Percentiles rank a stretch among this genome's conserved stretches.
Evolutionary conservation across 2,888 invertebrate species (phyloP).

Genomic region (Oscheius myriophilus): DNA sequence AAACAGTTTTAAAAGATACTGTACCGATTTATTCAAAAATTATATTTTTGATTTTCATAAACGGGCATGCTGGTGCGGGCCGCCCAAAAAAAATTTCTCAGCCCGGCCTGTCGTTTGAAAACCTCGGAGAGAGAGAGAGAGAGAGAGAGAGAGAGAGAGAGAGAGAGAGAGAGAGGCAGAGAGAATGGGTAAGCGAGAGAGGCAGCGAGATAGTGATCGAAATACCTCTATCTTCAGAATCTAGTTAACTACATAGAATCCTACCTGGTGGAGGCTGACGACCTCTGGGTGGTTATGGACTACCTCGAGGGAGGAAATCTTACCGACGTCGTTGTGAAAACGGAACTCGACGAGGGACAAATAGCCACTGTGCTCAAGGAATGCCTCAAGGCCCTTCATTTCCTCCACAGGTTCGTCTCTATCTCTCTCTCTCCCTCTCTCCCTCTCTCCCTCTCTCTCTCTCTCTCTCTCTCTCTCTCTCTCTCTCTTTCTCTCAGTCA

Average conservation of each 20-base stretch:
- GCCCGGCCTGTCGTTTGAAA: too few relatives aligned
- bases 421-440: background rate
- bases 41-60: too few relatives aligned
- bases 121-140: conserved; percentile 77
- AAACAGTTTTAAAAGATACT: too few relatives aligned
- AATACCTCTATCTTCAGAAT: conserved; percentile 78
- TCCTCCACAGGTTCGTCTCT: conserved; percentile 78
- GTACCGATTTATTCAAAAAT: too few relatives aligned
- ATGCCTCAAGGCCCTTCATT: conserved; percentile 85
- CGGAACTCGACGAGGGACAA: conserved; percentile 91
- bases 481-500: background rate
- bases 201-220: background rate
- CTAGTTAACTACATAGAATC: conserved; percentile 90
- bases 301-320: conserved; percentile 89
- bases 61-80: too few relatives aligned
- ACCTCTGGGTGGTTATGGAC: conserved; percentile 97
- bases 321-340: conserved; percentile 81
- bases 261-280: conserved; percentile 77
- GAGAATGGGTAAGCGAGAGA: background rate
- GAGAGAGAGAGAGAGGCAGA: conserved; percentile 12
- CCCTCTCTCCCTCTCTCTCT: too few relatives aligned
- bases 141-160: conserved; percentile 9
- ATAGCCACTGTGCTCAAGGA: conserved; percentile 94
- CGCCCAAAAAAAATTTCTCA: too few relatives aligned
- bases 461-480: too few relatives aligned